Evolutionary conservation across 1,140 invertebrate genomes (phyloP).

Genomic region (Neodiprion pinetum): DNA sequence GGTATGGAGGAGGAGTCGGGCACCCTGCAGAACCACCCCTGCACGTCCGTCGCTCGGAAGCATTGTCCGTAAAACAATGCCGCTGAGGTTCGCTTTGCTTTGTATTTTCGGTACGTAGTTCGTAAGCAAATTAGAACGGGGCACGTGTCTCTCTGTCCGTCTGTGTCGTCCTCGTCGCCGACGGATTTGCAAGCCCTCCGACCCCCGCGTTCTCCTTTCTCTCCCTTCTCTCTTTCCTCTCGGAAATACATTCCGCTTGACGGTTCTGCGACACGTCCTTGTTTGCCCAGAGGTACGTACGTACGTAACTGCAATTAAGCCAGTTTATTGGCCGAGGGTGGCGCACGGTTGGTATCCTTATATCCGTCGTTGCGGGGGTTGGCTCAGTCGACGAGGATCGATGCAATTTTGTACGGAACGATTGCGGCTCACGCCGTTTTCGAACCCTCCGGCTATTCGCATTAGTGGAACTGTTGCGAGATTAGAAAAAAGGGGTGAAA

Average conservation of each 20-base stretch:
- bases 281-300: not conserved
- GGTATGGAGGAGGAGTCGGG: not conserved
- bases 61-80: not conserved
- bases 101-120: not conserved
- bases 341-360: not conserved
- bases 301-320: not conserved
- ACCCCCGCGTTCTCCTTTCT: not conserved
- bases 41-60: not conserved
- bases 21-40: no score
- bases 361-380: no score
- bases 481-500: no score
- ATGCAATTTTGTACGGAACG: not conserved
- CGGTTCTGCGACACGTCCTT: not conserved
- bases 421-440: not conserved
- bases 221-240: not conserved
- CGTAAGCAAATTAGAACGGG: conserved; percentile 7
- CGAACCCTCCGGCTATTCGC: not conserved
- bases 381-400: not conserved
- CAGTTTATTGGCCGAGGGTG: conserved; percentile 5
- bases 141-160: not conserved
- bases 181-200: not conserved
- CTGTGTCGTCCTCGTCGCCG: not conserved
- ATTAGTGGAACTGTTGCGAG: no score
- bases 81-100: not conserved
- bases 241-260: not conserved